Evolutionary conservation across 35 echinoderm and acorn worm genomes (phyloP).

Genomic region (Diadema setosum): DNA sequence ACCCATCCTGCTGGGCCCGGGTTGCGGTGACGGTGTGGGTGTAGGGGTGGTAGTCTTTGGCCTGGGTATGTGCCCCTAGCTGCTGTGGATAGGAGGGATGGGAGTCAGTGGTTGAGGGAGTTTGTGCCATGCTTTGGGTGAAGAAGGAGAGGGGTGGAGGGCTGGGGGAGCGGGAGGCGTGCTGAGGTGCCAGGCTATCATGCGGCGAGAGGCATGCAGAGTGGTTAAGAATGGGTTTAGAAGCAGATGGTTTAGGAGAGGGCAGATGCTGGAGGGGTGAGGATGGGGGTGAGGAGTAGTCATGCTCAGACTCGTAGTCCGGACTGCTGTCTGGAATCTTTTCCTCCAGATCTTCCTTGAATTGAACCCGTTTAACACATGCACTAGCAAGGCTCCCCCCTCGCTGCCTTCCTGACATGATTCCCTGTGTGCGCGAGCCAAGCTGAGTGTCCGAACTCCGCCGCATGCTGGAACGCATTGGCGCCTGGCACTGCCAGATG

Average conservation of each 20-base stretch:
- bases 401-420: conserved; percentile 35
- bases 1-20: not conserved
- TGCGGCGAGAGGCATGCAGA: not conserved
- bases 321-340: conserved; percentile 39
- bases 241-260: not conserved
- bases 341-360: conserved; percentile 59
- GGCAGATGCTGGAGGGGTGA: not conserved
- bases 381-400: conserved; percentile 25
- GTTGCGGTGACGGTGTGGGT: not conserved
- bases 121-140: conserved; percentile 17
- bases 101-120: conserved; percentile 10
- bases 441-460: not conserved
- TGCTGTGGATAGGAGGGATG: conserved; percentile 8
- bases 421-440: not conserved
- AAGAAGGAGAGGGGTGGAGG: conserved; percentile 7
- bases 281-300: not conserved
- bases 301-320: conserved; percentile 6
- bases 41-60: not conserved
- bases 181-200: not conserved
- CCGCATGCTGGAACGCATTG: not conserved
- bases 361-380: conserved; percentile 45
- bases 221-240: conserved; percentile 12
- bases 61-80: not conserved
- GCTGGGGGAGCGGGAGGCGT: not conserved
- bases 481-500: not conserved